A percentile compares a stretch with the other conserved stretches of the same genome.
These are phyloP conservation scores for Propithecus coquereli DNA, from an alignment of 2,113 vertebrate species.

Conservation along the genomic window DNA sequence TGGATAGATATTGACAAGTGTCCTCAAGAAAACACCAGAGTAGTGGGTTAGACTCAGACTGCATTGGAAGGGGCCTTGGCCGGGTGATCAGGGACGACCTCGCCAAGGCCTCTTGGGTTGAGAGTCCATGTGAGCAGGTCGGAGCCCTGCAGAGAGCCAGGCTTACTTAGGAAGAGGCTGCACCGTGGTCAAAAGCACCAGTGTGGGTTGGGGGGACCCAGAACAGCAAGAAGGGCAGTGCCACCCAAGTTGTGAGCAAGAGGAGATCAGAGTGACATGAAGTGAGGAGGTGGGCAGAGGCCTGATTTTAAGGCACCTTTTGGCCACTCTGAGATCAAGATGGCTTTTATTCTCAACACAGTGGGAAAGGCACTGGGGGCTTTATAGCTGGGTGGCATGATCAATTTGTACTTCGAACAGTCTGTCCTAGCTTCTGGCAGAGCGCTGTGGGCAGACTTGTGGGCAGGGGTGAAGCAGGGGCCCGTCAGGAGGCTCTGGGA, in stretches of 20 bases:
- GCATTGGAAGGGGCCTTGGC: no score
- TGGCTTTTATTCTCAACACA: fast-evolving
- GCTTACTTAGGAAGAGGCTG: fast-evolving
- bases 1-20: background rate
- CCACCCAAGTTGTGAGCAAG: background rate
- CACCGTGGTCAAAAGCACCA: fast-evolving
- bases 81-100: fast-evolving
- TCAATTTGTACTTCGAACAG: background rate
- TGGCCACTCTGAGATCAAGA: background rate
- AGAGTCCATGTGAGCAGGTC: background rate
- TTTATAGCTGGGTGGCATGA: fast-evolving
- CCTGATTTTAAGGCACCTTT: background rate
- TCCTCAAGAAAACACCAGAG: background rate
- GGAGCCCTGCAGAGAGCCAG: background rate
- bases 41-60: background rate
- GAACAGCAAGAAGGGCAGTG: background rate
- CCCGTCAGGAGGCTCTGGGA: background rate
- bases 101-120: background rate
- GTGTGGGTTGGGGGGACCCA: no score
- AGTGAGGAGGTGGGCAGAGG: background rate
- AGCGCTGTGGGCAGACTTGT: background rate
- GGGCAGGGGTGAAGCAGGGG: background rate
- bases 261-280: fast-evolving
- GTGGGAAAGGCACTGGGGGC: background rate
- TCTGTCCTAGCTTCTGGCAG: background rate